A percentile compares a stretch with the other conserved stretches of the same genome.
These are phyloP conservation scores for Euwallacea fornicatus DNA, from an alignment of 1,140 invertebrate species.

Conservation along the genomic window DNA sequence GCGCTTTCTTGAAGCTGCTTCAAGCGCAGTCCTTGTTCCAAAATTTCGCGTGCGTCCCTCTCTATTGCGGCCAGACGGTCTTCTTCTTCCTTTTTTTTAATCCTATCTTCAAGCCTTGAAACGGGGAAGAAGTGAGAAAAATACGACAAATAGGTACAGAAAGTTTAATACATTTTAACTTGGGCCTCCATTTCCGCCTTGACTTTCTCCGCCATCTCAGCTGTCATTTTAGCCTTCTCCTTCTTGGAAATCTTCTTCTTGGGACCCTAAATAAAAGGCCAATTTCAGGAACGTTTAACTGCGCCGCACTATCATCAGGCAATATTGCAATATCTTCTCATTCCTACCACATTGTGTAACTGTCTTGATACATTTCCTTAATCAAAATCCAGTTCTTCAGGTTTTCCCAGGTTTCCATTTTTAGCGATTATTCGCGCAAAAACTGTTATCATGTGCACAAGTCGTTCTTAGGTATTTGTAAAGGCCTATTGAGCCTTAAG, in stretches of 20 bases:
- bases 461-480: no score
- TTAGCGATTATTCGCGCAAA: no score
- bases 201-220: slow-evolving; percentile 54
- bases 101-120: slow-evolving; percentile 35
- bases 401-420: no score
- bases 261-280: slow-evolving; percentile 25
- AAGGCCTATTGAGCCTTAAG: neutral
- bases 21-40: slow-evolving; percentile 41
- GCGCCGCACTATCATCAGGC: no score
- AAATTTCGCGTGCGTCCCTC: slow-evolving; percentile 43
- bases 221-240: slow-evolving; percentile 54
- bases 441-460: no score
- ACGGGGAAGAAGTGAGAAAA: neutral
- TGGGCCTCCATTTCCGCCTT: slow-evolving; percentile 55
- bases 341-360: no score
- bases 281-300: no score
- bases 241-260: slow-evolving; percentile 55
- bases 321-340: no score
- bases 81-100: slow-evolving; percentile 39
- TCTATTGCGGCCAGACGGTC: slow-evolving; percentile 40
- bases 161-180: slow-evolving; percentile 24
- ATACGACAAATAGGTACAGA: no score
- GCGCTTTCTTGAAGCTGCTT: slow-evolving; percentile 42
- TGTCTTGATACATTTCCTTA: no score
- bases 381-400: no score